phyloP scores from a whole-genome alignment of 2,797 vertebrate species.

The Sitta carolinensis region DNA sequence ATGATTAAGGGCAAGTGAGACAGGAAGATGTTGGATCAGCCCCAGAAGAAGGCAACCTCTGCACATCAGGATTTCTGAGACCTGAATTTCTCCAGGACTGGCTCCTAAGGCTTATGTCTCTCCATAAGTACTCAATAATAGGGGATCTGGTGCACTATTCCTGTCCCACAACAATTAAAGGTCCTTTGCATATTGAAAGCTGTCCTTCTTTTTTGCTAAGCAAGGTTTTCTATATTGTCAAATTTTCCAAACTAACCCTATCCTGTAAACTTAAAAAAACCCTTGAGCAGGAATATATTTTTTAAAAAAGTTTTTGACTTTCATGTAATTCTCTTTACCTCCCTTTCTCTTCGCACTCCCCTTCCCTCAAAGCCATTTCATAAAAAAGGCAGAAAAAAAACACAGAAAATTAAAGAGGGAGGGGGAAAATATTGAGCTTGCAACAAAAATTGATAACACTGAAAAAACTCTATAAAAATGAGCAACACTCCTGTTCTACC shows the following conservation, averaged over 20 bases:
- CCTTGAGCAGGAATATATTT: neutral
- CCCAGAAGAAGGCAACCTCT: neutral
- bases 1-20: neutral
- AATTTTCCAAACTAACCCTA: neutral
- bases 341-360: accelerated
- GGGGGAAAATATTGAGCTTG: neutral
- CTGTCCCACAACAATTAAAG: neutral
- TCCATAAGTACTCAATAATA: neutral
- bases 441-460: neutral
- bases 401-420: neutral
- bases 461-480: neutral
- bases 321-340: neutral
- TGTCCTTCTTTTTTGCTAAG: neutral
- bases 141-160: neutral
- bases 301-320: neutral
- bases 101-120: neutral
- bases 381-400: neutral
- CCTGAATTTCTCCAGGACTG: neutral
- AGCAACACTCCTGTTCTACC: neutral
- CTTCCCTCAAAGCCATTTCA: neutral
- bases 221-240: neutral
- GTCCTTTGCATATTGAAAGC: neutral
- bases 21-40: neutral
- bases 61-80: neutral
- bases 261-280: neutral